Percentiles rank a stretch among this genome's conserved stretches.
phyloP scores from a whole-genome alignment of 2,888 invertebrate species.

The Drosophila rubida region DNA sequence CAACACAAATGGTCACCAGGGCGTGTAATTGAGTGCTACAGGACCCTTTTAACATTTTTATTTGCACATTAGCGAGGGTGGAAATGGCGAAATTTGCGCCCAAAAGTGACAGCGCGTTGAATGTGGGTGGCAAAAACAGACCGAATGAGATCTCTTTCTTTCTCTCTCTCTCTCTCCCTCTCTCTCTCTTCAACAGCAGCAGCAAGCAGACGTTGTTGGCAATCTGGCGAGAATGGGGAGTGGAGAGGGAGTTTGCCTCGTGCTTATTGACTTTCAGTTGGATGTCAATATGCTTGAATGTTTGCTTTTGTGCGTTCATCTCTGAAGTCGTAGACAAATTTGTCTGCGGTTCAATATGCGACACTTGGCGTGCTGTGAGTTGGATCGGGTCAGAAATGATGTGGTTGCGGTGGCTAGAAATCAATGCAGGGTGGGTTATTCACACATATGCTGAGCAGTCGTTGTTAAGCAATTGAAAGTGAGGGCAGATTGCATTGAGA shows the following conservation, averaged over 20 bases:
- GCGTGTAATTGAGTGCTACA: slow-evolving; percentile 86
- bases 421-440: slow-evolving; percentile 16
- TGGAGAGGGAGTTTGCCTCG: slow-evolving; percentile 21
- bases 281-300: slow-evolving; percentile 68
- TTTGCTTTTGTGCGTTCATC: slow-evolving; percentile 48
- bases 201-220: slow-evolving; percentile 9
- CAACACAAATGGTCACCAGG: slow-evolving; percentile 83
- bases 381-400: neutral
- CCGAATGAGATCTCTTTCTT: neutral
- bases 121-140: slow-evolving; percentile 64
- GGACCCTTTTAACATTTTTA: slow-evolving; percentile 85
- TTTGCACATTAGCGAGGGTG: slow-evolving; percentile 85
- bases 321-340: slow-evolving; percentile 77
- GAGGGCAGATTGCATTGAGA: neutral
- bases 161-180: neutral
- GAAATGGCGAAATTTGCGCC: slow-evolving; percentile 81
- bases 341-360: slow-evolving; percentile 78
- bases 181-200: neutral
- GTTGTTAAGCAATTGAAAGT: neutral
- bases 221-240: neutral
- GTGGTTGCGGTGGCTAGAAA: neutral
- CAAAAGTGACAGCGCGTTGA: slow-evolving; percentile 80
- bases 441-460: slow-evolving; percentile 56
- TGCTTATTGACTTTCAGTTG: slow-evolving; percentile 67
- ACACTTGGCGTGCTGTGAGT: slow-evolving; percentile 54